These are phyloP conservation scores for Scophthalmus maximus DNA, from an alignment of 2,113 vertebrate genomes.

Conservation along the genomic window DNA sequence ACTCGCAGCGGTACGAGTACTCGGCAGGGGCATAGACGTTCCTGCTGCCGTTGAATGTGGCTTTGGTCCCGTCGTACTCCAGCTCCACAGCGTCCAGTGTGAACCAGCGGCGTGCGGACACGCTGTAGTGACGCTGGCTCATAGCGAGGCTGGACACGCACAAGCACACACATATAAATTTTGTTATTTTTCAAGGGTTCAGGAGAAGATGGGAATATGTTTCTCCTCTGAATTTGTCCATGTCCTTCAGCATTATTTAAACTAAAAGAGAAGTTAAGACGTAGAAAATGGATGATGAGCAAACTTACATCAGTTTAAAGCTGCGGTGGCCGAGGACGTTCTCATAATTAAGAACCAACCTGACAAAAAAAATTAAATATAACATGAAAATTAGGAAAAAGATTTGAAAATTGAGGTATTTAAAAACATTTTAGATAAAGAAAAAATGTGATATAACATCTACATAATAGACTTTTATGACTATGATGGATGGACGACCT, in stretches of 20 bases:
- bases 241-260: too few relatives aligned
- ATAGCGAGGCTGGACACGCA: slow-evolving; percentile 81
- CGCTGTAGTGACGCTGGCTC: slow-evolving; percentile 80
- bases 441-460: neutral
- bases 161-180: too few relatives aligned
- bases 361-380: too few relatives aligned
- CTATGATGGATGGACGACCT: too few relatives aligned
- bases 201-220: neutral
- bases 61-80: slow-evolving; percentile 75
- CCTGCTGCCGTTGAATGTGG: slow-evolving; percentile 84
- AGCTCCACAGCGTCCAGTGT: slow-evolving; percentile 84
- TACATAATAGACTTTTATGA: too few relatives aligned
- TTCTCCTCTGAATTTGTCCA: too few relatives aligned
- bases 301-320: slow-evolving; percentile 83
- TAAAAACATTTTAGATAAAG: too few relatives aligned
- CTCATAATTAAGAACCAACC: slow-evolving; percentile 82
- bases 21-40: slow-evolving; percentile 85
- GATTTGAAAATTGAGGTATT: too few relatives aligned
- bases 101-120: slow-evolving; percentile 89
- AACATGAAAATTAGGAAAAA: too few relatives aligned
- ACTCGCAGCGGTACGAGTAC: slow-evolving; percentile 89
- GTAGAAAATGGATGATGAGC: neutral
- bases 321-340: slow-evolving; percentile 66
- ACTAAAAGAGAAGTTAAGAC: too few relatives aligned
- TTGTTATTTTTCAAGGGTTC: neutral